A percentile compares a stretch with the other conserved stretches of the same genome.
Conservation (phyloP, 2,888 invertebrate genomes). For the Acronicta leporina region DNA sequence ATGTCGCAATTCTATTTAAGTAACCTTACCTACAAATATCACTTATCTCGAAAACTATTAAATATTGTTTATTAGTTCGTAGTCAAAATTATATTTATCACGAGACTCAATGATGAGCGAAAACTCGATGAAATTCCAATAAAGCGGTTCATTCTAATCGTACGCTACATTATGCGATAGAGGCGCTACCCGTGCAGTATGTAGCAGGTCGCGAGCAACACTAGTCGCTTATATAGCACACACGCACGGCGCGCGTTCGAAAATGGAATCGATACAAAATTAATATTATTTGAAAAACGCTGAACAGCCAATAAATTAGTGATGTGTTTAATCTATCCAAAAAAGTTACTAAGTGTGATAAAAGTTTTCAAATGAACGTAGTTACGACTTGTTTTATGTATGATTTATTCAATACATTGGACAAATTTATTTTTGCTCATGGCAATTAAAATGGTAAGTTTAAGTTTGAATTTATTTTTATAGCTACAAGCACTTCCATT, state of each 20-base stretch:
- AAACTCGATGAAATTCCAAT: slow-evolving; percentile 68
- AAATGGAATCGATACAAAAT: slow-evolving; percentile 58
- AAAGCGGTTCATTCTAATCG: slow-evolving; percentile 62
- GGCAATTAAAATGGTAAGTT: slow-evolving; percentile 87
- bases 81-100: slow-evolving; percentile 48
- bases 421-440: slow-evolving; percentile 86
- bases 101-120: slow-evolving; percentile 60
- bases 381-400: slow-evolving; percentile 86
- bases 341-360: slow-evolving; percentile 68
- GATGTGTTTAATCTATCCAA: slow-evolving; percentile 48
- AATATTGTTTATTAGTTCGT: slow-evolving; percentile 44
- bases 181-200: slow-evolving; percentile 66
- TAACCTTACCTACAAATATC: slow-evolving; percentile 25
- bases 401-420: slow-evolving; percentile 88
- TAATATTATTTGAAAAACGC: slow-evolving; percentile 25
- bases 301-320: slow-evolving; percentile 33
- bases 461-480: slow-evolving; percentile 46
- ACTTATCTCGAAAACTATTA: slow-evolving; percentile 37
- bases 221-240: slow-evolving; percentile 68
- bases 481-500: slow-evolving; percentile 10
- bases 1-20: slow-evolving; percentile 37
- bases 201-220: slow-evolving; percentile 64
- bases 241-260: slow-evolving; percentile 56
- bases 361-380: slow-evolving; percentile 80
- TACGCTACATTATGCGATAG: slow-evolving; percentile 48